phyloP scores from a whole-genome alignment of 2,113 vertebrate genomes.

The Hippolais icterina region DNA sequence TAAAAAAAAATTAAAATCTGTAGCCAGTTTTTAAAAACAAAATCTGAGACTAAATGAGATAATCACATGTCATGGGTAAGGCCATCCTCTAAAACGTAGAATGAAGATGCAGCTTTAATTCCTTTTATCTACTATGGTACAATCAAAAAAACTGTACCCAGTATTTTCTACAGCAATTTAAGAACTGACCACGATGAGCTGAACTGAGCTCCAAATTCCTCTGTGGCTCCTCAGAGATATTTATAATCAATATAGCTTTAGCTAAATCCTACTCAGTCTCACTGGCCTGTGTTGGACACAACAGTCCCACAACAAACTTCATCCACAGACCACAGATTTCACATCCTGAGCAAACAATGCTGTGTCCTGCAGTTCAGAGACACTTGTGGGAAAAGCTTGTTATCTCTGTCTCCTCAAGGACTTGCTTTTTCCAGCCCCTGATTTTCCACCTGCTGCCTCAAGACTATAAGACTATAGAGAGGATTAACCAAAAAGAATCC shows the following conservation, averaged over 20 bases:
- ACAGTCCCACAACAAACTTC: not conserved
- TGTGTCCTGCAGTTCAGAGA: not conserved
- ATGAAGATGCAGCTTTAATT: not conserved
- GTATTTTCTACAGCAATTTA: not conserved
- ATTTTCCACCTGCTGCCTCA: not conserved
- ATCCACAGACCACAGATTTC: fast-evolving
- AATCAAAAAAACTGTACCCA: not conserved
- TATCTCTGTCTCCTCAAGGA: not conserved
- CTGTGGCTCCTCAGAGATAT: fast-evolving
- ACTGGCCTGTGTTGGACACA: not conserved
- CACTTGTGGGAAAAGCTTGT: not conserved
- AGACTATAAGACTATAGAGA: not conserved
- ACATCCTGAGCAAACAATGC: not conserved
- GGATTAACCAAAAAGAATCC: not conserved
- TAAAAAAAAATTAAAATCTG: not conserved
- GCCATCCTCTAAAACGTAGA: not conserved
- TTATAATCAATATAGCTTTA: not conserved
- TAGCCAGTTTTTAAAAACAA: not conserved
- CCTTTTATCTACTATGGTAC: fast-evolving
- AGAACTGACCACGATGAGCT: not conserved
- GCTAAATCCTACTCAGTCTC: not conserved
- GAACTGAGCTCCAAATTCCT: not conserved
- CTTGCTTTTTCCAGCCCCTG: not conserved
- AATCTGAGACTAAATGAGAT: not conserved
- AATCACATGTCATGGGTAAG: fast-evolving